Percentiles rank a stretch among this genome's conserved stretches.
Evolutionary conservation across 2,797 vertebrate species (phyloP).

Genomic region (Acanthurus leucopareius): DNA sequence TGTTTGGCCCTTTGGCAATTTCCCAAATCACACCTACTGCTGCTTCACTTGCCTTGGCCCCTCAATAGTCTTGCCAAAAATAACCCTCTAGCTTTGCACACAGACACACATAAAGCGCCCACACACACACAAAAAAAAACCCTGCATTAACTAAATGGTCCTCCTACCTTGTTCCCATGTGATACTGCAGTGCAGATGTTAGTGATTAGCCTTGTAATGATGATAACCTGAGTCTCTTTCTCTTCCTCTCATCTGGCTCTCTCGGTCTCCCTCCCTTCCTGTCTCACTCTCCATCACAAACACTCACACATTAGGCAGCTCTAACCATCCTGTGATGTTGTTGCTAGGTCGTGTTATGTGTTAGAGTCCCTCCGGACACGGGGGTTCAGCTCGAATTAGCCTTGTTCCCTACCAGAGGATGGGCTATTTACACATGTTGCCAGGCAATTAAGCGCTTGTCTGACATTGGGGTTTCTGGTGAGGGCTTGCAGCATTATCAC

Average conservation of each 20-base stretch:
- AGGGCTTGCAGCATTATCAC: slow-evolving; percentile 43
- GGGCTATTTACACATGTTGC: slow-evolving; percentile 67
- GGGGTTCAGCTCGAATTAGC: slow-evolving; percentile 66
- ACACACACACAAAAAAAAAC: slow-evolving; percentile 20
- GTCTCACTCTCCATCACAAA: slow-evolving; percentile 10
- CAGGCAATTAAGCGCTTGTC: slow-evolving; percentile 65
- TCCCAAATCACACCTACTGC: slow-evolving; percentile 43
- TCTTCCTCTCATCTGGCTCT: slow-evolving; percentile 3
- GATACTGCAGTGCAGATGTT: slow-evolving; percentile 57
- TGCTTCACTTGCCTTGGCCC: slow-evolving; percentile 43
- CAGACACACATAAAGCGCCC: background rate
- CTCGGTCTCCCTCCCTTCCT: background rate
- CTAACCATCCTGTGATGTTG: slow-evolving; percentile 43
- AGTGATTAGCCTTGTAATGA: slow-evolving; percentile 65
- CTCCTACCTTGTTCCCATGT: slow-evolving; percentile 38
- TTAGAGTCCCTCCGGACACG: slow-evolving; percentile 45
- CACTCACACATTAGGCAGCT: slow-evolving; percentile 40
- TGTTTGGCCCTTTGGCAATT: slow-evolving; percentile 49
- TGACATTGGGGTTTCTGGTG: slow-evolving; percentile 55
- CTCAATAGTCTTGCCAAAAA: slow-evolving; percentile 52
- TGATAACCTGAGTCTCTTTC: slow-evolving; percentile 40
- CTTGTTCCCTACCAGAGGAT: slow-evolving; percentile 49
- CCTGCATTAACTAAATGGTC: slow-evolving; percentile 45
- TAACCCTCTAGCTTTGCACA: slow-evolving; percentile 32
- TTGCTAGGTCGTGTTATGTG: slow-evolving; percentile 54